Evolutionary conservation across 2,113 vertebrate species (phyloP).

Genomic region (Lophius piscatorius): DNA sequence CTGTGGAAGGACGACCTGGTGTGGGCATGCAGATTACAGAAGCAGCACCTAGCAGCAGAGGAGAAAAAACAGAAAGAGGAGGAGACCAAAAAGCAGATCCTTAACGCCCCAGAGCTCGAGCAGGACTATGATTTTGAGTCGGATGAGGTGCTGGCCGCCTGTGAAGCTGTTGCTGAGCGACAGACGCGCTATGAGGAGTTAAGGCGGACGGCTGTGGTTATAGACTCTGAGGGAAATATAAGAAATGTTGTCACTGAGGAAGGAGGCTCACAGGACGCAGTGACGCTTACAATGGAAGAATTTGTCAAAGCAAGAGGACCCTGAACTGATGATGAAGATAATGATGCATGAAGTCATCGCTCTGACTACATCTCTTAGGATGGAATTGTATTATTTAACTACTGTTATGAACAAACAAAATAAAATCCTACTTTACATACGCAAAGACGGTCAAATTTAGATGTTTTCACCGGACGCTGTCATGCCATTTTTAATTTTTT

Average conservation of each 20-base stretch:
- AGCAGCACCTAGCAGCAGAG: slow-evolving; percentile 78
- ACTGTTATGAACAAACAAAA: too few relatives aligned
- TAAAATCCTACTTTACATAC: too few relatives aligned
- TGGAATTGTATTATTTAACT: too few relatives aligned
- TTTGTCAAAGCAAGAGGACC: slow-evolving; percentile 87
- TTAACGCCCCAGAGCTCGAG: slow-evolving; percentile 80
- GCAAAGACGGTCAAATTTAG: too few relatives aligned
- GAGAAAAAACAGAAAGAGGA: slow-evolving; percentile 70
- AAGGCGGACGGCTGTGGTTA: slow-evolving; percentile 77
- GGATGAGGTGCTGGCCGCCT: slow-evolving; percentile 92
- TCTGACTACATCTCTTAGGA: too few relatives aligned
- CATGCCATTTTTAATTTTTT: too few relatives aligned
- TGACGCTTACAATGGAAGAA: slow-evolving; percentile 68
- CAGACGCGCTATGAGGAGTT: slow-evolving; percentile 82
- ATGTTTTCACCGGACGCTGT: too few relatives aligned
- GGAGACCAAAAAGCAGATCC: slow-evolving; percentile 58
- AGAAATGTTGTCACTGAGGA: slow-evolving; percentile 76
- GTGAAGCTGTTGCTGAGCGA: slow-evolving; percentile 89
- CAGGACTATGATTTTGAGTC: slow-evolving; percentile 97
- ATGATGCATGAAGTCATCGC: too few relatives aligned
- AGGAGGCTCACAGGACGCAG: slow-evolving; percentile 58
- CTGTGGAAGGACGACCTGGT: slow-evolving; percentile 93
- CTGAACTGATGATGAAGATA: slow-evolving; percentile 34
- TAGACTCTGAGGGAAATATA: slow-evolving; percentile 84
- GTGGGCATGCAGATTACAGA: slow-evolving; percentile 86